Evolutionary conservation across 2,113 vertebrate genomes (phyloP), one percentile per base, ranked within the genome.

Genomic region (Daboia siamensis): DNA sequence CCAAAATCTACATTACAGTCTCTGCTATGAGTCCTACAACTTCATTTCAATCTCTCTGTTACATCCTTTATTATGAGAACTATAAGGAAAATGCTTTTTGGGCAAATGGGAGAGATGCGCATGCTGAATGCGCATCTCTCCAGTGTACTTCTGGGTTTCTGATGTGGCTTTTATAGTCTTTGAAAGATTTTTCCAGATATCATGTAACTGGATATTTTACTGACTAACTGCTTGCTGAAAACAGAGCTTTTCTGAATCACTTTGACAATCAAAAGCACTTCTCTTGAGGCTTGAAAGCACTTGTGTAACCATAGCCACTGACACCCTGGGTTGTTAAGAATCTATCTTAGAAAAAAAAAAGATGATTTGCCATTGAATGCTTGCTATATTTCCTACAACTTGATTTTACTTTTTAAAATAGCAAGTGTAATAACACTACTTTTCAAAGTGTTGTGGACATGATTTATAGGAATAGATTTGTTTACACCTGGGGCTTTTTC

Each of bases 401-500:
- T 80, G 74, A 61, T 61, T 33, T 55, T 91, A 23, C n/a, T 80
- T 80, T 24, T 86, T 26, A 59, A 87, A 87, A 90, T 29, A 26
- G 24, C 11, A 64, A 46, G 55, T 86, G 56, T 21, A 51, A n/a
- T 9, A 80, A 23, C 26, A 54, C 46, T 7, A 52, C 17, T 51
- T 23, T 90, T 61, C 11, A n/a, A 48, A 89, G 57, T 26, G 61
- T 48, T 64, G 57, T 89, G 44, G 29, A 48, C 55, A 61, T 86
- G 80, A 91, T 86, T 86, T 91, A 91, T 24, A 84, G 54, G 33
- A 57, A 55, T 90, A 44, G 52, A 84, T 84, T 80, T 84, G 90
- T 91, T 86, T 91, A 46, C 52, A n/a, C 86, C 59, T 59, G 26
- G 29, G 86, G 56, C 84, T 8, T n/a, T 91, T 86, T 91, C 55